Percentiles rank a stretch among this genome's conserved stretches.
These are phyloP conservation scores for Eristalis pertinax DNA, from an alignment of 2,888 invertebrate species.

Conservation along the genomic window DNA sequence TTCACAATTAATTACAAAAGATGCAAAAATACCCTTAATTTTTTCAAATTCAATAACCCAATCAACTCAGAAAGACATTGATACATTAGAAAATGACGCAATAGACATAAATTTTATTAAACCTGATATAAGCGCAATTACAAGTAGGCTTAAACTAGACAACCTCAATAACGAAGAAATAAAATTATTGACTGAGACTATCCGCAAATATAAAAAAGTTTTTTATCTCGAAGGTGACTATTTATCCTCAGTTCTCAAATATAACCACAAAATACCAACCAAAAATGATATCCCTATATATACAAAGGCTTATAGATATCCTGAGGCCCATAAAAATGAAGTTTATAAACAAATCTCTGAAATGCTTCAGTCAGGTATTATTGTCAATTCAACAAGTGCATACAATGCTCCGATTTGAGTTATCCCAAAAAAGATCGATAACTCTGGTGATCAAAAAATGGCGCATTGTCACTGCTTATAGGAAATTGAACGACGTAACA, in stretches of 20 bases:
- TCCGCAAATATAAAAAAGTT: background rate
- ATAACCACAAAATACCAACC: background rate
- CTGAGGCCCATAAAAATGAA: too few relatives aligned
- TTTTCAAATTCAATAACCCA: background rate
- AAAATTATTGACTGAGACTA: background rate
- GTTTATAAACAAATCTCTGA: too few relatives aligned
- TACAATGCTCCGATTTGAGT: background rate
- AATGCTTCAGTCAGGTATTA: too few relatives aligned
- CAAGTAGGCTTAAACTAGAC: background rate
- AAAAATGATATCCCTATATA: too few relatives aligned
- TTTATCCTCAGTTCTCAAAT: background rate
- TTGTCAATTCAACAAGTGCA: background rate
- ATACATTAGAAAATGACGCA: background rate
- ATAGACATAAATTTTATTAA: background rate
- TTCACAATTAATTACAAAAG: constrained; percentile 1
- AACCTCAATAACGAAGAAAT: constrained; percentile 1
- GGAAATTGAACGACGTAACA: too few relatives aligned
- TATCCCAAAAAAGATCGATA: background rate
- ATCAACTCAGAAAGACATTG: background rate
- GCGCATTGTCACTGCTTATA: too few relatives aligned
- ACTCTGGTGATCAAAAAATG: too few relatives aligned
- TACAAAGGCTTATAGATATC: too few relatives aligned
- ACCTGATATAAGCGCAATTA: background rate
- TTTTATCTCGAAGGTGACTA: constrained; percentile 1
- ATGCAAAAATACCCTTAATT: background rate